Percentiles rank a stretch among this genome's conserved stretches.
phyloP scores from a whole-genome alignment of 2,797 vertebrate genomes.

The Anableps anableps region DNA sequence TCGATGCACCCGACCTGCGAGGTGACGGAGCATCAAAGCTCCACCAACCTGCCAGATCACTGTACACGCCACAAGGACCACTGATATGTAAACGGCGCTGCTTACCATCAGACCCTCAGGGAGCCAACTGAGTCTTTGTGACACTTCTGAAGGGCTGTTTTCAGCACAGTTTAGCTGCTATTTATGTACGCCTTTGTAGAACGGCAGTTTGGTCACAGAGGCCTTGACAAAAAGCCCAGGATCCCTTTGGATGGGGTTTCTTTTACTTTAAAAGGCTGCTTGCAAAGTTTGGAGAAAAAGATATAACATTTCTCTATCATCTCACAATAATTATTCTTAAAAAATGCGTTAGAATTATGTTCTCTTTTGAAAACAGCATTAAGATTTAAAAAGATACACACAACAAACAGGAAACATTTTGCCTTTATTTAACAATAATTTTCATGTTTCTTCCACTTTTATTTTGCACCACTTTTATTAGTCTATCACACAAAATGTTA shows the following conservation, averaged over 20 bases:
- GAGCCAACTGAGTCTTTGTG: constrained; percentile 61
- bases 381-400: background rate
- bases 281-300: constrained; percentile 36
- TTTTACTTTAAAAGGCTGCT: constrained; percentile 50
- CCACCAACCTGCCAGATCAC: constrained; percentile 75
- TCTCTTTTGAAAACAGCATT: background rate
- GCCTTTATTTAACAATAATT: too few relatives aligned
- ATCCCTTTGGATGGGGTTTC: constrained; percentile 58
- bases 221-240: constrained; percentile 68
- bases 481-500: background rate
- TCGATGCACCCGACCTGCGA: constrained; percentile 73
- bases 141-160: constrained; percentile 69
- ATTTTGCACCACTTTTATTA: background rate
- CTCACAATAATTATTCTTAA: background rate
- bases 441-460: background rate
- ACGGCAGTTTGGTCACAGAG: constrained; percentile 57
- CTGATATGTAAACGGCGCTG: constrained; percentile 71
- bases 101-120: constrained; percentile 56
- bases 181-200: constrained; percentile 76
- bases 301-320: background rate
- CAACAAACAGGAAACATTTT: too few relatives aligned
- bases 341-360: constrained; percentile 28
- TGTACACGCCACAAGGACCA: constrained; percentile 66
- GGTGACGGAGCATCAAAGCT: constrained; percentile 80
- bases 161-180: constrained; percentile 67